A percentile compares a stretch with the other conserved stretches of the same genome.
These are phyloP conservation scores for Papilio dardanus DNA, from an alignment of 1,140 invertebrate species.

Conservation along the genomic window DNA sequence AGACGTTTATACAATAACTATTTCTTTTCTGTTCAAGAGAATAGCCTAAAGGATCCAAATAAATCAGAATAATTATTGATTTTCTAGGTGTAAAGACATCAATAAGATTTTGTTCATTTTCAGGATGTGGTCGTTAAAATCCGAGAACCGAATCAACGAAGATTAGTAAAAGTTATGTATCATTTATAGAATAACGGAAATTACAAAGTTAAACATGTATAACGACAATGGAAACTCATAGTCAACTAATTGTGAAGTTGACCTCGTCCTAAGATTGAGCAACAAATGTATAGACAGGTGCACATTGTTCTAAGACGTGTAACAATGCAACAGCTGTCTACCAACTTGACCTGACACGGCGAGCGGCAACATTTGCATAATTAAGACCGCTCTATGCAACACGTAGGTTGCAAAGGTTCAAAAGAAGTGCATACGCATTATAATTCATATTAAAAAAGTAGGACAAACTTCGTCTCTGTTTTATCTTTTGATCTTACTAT, in stretches of 20 bases:
- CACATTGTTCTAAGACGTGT: slow-evolving; percentile 11
- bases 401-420: slow-evolving; percentile 11
- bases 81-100: neutral
- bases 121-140: too few relatives aligned
- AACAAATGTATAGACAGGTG: neutral
- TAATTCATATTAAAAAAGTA: slow-evolving; percentile 22
- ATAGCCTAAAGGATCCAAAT: too few relatives aligned
- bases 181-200: neutral
- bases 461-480: slow-evolving; percentile 4
- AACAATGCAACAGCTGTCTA: slow-evolving; percentile 28
- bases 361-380: slow-evolving; percentile 27
- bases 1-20: too few relatives aligned
- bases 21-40: too few relatives aligned
- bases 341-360: slow-evolving; percentile 31
- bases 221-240: neutral
- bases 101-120: neutral
- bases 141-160: too few relatives aligned
- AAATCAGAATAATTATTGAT: too few relatives aligned
- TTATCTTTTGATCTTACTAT: neutral
- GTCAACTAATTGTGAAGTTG: slow-evolving; percentile 4
- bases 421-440: slow-evolving; percentile 6
- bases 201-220: neutral
- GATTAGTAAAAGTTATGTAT: too few relatives aligned
- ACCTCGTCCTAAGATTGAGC: slow-evolving; percentile 8
- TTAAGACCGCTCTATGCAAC: slow-evolving; percentile 29